Percentiles rank a stretch among this genome's conserved stretches.
Conservation (phyloP, 2,113 vertebrate genomes). For the Barbus barbus region DNA sequence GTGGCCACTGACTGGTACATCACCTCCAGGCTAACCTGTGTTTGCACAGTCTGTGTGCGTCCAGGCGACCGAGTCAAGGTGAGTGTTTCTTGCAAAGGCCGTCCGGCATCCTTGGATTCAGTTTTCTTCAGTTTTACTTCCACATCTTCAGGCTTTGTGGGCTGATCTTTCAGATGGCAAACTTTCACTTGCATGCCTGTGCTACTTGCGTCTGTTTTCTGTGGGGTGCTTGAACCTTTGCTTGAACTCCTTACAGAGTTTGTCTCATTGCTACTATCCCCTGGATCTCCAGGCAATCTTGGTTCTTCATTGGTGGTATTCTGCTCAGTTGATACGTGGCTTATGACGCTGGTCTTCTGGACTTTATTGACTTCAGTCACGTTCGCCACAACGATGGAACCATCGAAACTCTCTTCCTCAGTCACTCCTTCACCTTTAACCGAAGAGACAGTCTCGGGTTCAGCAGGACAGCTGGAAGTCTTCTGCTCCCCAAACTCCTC, state of each 20-base stretch:
- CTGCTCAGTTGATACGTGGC: neutral
- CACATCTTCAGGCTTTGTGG: neutral
- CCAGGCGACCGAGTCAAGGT: slow-evolving; percentile 51
- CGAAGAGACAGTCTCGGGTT: neutral
- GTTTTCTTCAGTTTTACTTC: neutral
- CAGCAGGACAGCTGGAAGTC: neutral
- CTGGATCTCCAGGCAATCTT: neutral
- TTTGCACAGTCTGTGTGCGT: slow-evolving; percentile 81
- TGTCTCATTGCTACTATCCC: neutral
- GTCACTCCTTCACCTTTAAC: neutral
- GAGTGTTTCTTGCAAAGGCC: neutral
- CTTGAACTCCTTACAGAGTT: neutral
- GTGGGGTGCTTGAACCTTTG: neutral
- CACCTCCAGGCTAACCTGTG: slow-evolving; percentile 82
- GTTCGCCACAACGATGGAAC: slow-evolving; percentile 40
- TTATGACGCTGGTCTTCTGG: slow-evolving; percentile 30
- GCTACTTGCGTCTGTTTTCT: neutral
- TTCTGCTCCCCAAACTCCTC: slow-evolving; percentile 43
- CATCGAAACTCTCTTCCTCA: slow-evolving; percentile 39
- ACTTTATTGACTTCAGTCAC: slow-evolving; percentile 49
- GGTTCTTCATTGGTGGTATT: neutral
- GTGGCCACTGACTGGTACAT: slow-evolving; percentile 86
- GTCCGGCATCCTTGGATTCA: neutral
- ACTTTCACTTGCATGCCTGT: neutral
- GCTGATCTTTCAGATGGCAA: neutral